Evolutionary conservation across 1,140 invertebrate species (phyloP), one percentile per base, ranked within the genome.

Genomic region (Branchinecta lindahli): DNA sequence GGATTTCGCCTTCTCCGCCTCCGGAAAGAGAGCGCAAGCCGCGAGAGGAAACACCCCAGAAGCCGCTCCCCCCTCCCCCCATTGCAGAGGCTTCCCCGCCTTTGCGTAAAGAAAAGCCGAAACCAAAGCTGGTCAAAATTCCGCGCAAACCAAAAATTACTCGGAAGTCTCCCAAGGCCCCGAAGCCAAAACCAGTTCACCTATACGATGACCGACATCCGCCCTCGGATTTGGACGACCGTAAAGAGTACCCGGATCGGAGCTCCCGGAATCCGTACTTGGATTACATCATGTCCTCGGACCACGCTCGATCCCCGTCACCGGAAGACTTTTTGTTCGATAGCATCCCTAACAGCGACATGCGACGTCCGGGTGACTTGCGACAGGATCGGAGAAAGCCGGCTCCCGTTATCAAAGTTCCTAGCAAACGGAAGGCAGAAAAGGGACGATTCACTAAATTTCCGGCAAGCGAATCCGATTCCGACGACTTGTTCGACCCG

Each of bases 291-390:
- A 61, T 61, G 52, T 61, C 52, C 12, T 61, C 52, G 12, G 52
- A 61, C 18, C 52, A 61, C 18, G 52, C 52, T 61, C 52, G 52
- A 61, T 15, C 52, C 12, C 52, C 52, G 18, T 61, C 52, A 61
- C 52, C 52, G 12, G 52, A 61, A 61, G 52, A 61, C 52, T 61
- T 61, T 61, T 61, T 61, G 52, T 61, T 61, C 18, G 52, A 61
- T 6, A 61, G 12, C 18, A 15, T 61, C 12, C 52, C 12, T 4
- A 61, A 61, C 18, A 20, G 18, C 12, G 52, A 61, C 18, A 61
- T 61, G 52, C 12, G 52, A 20, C 12, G 52, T 2, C 52, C 52
- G 6, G 52, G 18, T 15, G 33, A 33, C 33, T 33, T 33, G 33
- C 52, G 12, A 20, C 12, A 61, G 18, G 52, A 15, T 15, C 52